A percentile compares a stretch with the other conserved stretches of the same genome.
Conservation (phyloP, 30 jellyfish, hydroid and myxozoan species). For the Hydractinia symbiolongicarpus region DNA sequence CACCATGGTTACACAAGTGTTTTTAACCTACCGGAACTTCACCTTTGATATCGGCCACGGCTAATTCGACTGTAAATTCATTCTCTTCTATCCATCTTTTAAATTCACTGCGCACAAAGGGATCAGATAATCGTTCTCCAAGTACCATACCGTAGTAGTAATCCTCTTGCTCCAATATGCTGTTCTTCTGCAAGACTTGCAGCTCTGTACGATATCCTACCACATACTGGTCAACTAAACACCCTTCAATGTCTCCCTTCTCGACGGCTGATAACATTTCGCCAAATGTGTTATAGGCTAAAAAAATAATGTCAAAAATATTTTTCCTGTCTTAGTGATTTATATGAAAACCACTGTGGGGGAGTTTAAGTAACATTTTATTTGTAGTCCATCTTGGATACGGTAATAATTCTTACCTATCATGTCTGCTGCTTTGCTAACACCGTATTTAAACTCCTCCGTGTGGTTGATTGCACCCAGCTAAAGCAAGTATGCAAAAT, state of each 20-base stretch:
- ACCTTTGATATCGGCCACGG: neutral
- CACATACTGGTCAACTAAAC: constrained; percentile 23
- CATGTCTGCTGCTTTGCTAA: neutral
- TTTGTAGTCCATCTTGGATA: neutral
- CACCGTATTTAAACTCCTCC: constrained; percentile 2
- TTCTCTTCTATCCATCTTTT: neutral
- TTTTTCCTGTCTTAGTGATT: too few relatives aligned
- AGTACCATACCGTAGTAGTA: constrained; percentile 21
- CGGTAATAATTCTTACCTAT: neutral
- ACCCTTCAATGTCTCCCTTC: neutral
- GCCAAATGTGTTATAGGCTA: neutral
- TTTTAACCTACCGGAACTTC: constrained; percentile 16
- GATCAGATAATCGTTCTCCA: neutral
- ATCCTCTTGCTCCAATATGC: neutral
- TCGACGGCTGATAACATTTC: constrained; percentile 6
- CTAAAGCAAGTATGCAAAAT: neutral
- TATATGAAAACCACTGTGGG: too few relatives aligned
- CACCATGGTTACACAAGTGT: too few relatives aligned
- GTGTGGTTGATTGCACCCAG: constrained; percentile 19
- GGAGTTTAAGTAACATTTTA: too few relatives aligned
- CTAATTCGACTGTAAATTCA: neutral
- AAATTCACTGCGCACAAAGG: neutral
- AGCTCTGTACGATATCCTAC: constrained; percentile 11
- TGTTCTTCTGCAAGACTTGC: neutral
- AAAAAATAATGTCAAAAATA: neutral